Base-by-base conservation (phyloP, 2,113 vertebrate genomes). In the Choloepus hoffmanni region DNA sequence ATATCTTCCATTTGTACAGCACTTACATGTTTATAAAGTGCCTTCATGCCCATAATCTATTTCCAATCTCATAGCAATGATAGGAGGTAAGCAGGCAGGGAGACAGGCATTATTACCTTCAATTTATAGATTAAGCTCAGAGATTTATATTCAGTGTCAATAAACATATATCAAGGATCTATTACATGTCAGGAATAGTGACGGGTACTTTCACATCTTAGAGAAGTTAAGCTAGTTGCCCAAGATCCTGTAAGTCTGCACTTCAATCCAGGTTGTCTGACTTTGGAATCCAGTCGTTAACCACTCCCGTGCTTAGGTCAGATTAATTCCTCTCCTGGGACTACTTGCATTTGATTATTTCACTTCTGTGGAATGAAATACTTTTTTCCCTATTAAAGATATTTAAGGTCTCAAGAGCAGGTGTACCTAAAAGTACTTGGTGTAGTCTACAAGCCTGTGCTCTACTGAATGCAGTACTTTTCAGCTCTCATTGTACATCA, bases 341-440 rank as follows among this genome's bases (percentile, higher is more conserved):
- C 14, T 40, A 74, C 68, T 76, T 95, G 45, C 43, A 74, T 91
- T 79, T 87, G 36, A 90, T 62, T 86, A 53, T 92, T 16, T 84
- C 55, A 91, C 63, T 94, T 95, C 89, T 55, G 33, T 83, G 63
- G 55, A 86, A 74, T 23, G 33, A 92, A 92, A 83, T 36, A 40
- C 45, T 95, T 90, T 88, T 23, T 94, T 94, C 36, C 53, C 36
- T 55, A 11, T 79, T 92, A 86, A 91, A 89, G 30, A 72, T 84
- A 68, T 67, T 92, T 74, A 82, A 73, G 48, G 14, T 82, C 81
- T 90, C 10, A 92, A 85, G 45, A 92, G 43, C 77, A 76, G 76
- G 12, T 90, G 62, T 28, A 72, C 26, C 36, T 40, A 77, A 82
- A 94, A 82, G 45, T n/a, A 62, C 30, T 90, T 73, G 65, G 7